phyloP scores from a whole-genome alignment of 2,888 invertebrate species.

The Mimas tiliae region DNA sequence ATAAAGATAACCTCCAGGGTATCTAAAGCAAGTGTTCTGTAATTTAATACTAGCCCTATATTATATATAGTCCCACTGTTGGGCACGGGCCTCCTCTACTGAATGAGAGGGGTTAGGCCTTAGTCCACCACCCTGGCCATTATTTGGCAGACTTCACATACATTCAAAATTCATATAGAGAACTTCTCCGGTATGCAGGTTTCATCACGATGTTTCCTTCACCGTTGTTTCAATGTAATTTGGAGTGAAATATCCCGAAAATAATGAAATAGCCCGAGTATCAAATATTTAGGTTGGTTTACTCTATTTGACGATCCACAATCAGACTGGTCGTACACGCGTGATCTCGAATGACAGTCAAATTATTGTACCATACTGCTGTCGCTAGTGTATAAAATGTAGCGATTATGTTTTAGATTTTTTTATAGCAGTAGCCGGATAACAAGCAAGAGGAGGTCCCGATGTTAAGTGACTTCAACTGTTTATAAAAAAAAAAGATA shows the following conservation, averaged over 20 bases:
- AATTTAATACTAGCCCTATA: too few relatives aligned
- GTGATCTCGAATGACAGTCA: conserved; percentile 61
- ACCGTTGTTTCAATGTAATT: not conserved
- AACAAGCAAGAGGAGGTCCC: too few relatives aligned
- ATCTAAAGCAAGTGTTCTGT: too few relatives aligned
- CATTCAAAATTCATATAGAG: not conserved
- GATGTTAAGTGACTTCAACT: too few relatives aligned
- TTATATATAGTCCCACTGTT: too few relatives aligned
- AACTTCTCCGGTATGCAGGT: not conserved
- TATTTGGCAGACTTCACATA: too few relatives aligned
- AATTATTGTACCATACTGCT: conserved; percentile 50
- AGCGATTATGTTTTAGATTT: conserved; percentile 30
- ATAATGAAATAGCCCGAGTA: conserved; percentile 36
- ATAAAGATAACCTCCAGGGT: too few relatives aligned
- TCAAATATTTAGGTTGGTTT: conserved; percentile 55
- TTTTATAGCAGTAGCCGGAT: too few relatives aligned
- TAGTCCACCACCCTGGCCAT: too few relatives aligned
- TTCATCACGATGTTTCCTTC: not conserved
- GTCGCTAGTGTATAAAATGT: conserved; percentile 29
- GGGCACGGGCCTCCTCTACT: too few relatives aligned
- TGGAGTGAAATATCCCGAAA: not conserved
- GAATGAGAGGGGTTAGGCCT: too few relatives aligned
- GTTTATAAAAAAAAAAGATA: too few relatives aligned
- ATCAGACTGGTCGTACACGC: conserved; percentile 56
- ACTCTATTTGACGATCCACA: conserved; percentile 54